These are phyloP conservation scores for Agrenia bidenticulata DNA, from an alignment of 2,888 invertebrate genomes.

Conservation along the genomic window DNA sequence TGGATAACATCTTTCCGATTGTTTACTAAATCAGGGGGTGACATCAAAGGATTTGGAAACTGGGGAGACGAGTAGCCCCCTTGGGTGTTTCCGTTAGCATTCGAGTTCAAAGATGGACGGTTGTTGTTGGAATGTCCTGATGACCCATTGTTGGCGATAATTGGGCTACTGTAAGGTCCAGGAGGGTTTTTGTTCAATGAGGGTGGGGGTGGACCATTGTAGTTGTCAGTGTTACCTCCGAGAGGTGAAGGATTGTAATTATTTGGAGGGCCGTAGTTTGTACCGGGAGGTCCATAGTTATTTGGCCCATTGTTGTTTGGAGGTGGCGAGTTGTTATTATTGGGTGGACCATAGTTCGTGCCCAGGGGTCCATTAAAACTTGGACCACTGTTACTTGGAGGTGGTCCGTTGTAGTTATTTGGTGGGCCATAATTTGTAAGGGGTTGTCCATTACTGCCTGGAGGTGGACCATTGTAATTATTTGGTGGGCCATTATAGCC, in stretches of 20 bases:
- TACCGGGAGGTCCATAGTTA: constrained; percentile 2
- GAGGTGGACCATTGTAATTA: constrained; percentile 11
- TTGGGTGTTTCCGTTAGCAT: no score
- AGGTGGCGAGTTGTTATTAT: no score
- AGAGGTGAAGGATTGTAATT: constrained; percentile 9
- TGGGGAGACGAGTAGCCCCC: no score
- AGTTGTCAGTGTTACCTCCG: constrained; percentile 5
- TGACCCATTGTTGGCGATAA: constrained; percentile 3
- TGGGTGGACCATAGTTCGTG: constrained; percentile 16
- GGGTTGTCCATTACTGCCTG: no score
- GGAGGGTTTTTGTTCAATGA: background rate
- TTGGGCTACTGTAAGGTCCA: background rate
- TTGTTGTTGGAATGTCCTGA: no score
- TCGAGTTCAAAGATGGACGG: no score
- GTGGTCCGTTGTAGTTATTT: background rate
- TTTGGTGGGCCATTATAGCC: constrained; percentile 10
- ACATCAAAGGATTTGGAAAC: no score
- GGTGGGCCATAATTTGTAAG: constrained; percentile 7
- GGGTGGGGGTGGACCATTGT: constrained; percentile 17
- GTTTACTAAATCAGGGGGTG: no score
- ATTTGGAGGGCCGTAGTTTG: constrained; percentile 18
- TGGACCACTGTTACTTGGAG: background rate
- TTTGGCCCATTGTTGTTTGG: constrained; percentile 6
- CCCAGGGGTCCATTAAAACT: background rate
- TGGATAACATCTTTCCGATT: background rate